A percentile compares a stretch with the other conserved stretches of the same genome.
Evolutionary conservation across 2,888 invertebrate species (phyloP).

Genomic region (Drosophila diplacantha): DNA sequence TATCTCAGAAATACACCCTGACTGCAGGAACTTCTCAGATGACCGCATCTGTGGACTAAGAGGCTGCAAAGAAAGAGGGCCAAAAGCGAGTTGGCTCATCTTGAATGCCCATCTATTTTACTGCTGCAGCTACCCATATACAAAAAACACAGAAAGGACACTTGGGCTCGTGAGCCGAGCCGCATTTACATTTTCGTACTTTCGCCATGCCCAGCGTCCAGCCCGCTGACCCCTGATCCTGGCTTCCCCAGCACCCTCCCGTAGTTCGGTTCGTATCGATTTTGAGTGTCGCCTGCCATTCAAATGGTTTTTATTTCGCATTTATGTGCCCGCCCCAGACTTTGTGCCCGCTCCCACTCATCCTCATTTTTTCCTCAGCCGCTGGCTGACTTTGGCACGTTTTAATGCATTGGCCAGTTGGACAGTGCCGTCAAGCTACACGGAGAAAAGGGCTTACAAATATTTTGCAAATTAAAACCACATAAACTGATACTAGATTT

Average conservation of each 20-base stretch:
- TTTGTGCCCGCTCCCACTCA: conserved; percentile 33
- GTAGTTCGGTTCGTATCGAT: conserved; percentile 60
- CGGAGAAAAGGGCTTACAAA: not conserved
- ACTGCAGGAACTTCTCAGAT: conserved; percentile 1
- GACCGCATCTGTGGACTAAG: conserved; percentile 29
- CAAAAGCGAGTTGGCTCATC: conserved; percentile 46
- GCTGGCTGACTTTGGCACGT: conserved; percentile 58
- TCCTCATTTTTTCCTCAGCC: conserved; percentile 9
- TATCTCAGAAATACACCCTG: too few relatives aligned
- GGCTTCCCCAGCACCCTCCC: not conserved
- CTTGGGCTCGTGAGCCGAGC: conserved; percentile 41
- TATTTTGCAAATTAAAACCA: not conserved
- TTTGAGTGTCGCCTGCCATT: conserved; percentile 73
- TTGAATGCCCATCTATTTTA: conserved; percentile 66
- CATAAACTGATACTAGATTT: too few relatives aligned
- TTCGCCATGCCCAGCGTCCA: conserved; percentile 19
- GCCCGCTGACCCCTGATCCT: not conserved
- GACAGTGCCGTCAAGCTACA: conserved; percentile 12
- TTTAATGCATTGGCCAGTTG: conserved; percentile 64
- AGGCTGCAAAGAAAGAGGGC: conserved; percentile 10
- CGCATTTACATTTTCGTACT: conserved; percentile 57
- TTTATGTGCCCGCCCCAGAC: conserved; percentile 60
- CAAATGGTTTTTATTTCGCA: conserved; percentile 70
- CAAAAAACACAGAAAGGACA: conserved; percentile 39
- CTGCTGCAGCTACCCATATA: conserved; percentile 44